Conservation (phyloP, 1,140 invertebrate genomes). For the Metaphire vulgaris region DNA sequence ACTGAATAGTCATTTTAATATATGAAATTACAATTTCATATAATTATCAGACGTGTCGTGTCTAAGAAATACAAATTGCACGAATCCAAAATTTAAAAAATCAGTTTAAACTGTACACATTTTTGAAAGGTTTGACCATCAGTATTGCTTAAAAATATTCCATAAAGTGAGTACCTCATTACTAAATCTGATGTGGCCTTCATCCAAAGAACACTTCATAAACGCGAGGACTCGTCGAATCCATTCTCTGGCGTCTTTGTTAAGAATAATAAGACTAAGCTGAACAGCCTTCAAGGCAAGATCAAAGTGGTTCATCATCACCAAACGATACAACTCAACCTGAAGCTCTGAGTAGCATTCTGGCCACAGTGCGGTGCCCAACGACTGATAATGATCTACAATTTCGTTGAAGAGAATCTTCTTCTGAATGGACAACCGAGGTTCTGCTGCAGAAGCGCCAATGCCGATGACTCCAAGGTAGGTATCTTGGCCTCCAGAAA, state of each 20-base stretch:
- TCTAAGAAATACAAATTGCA: neutral
- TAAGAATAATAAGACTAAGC: neutral
- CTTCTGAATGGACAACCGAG: neutral
- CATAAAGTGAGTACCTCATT: neutral
- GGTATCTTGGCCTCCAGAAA: neutral
- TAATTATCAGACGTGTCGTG: neutral
- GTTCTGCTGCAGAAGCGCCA: neutral
- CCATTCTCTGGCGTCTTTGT: neutral
- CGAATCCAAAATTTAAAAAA: neutral
- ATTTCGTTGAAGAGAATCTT: neutral
- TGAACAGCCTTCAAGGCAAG: neutral
- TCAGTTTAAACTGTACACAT: neutral
- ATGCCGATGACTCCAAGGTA: neutral
- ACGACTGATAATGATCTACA: neutral
- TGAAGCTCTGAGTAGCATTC: neutral
- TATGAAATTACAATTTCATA: neutral
- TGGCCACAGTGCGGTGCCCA: neutral
- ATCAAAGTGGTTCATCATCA: neutral
- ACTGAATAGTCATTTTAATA: neutral
- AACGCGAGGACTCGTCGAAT: neutral
- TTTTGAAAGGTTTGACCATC: neutral
- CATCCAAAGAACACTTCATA: neutral
- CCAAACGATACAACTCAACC: neutral
- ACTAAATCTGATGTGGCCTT: neutral
- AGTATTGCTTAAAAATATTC: no score